These are phyloP conservation scores for Nerophis ophidion DNA, from an alignment of 2,113 vertebrate genomes.

Conservation along the genomic window DNA sequence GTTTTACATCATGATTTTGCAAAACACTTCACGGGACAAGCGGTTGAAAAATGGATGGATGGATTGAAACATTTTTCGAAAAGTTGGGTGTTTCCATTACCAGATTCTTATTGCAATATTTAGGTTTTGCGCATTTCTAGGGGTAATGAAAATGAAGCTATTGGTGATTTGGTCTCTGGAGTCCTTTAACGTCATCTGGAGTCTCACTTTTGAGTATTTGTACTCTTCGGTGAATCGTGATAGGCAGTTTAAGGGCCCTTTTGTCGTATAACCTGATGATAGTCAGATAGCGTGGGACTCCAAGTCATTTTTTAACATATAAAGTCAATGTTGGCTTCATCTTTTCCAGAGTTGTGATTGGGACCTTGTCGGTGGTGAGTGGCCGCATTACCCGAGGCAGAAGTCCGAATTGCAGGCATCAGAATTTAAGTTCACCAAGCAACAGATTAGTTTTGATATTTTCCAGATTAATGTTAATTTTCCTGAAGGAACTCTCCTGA, in stretches of 20 bases:
- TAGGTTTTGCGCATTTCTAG: too few species aligned
- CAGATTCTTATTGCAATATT: too few species aligned
- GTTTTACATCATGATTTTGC: too few species aligned
- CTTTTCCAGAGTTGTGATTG: neutral
- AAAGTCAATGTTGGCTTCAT: neutral
- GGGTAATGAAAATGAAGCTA: too few species aligned
- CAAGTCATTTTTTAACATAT: slow-evolving; percentile 2
- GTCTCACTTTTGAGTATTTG: slow-evolving; percentile 5
- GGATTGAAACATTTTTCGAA: too few species aligned
- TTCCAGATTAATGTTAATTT: too few species aligned
- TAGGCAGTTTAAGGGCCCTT: neutral
- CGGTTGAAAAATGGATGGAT: too few species aligned
- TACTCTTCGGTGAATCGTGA: neutral
- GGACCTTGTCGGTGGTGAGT: neutral
- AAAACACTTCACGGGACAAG: too few species aligned
- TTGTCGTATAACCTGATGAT: neutral
- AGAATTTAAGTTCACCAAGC: neutral
- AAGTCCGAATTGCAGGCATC: neutral
- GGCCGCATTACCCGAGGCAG: neutral
- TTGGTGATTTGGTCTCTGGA: neutral
- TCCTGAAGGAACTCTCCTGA: too few species aligned
- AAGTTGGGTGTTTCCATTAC: too few species aligned
- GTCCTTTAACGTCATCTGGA: neutral
- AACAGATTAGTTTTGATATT: neutral
- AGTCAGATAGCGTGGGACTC: neutral